phyloP scores from a whole-genome alignment of 2,797 vertebrate species.

The Enteromius paludinosus region DNA sequence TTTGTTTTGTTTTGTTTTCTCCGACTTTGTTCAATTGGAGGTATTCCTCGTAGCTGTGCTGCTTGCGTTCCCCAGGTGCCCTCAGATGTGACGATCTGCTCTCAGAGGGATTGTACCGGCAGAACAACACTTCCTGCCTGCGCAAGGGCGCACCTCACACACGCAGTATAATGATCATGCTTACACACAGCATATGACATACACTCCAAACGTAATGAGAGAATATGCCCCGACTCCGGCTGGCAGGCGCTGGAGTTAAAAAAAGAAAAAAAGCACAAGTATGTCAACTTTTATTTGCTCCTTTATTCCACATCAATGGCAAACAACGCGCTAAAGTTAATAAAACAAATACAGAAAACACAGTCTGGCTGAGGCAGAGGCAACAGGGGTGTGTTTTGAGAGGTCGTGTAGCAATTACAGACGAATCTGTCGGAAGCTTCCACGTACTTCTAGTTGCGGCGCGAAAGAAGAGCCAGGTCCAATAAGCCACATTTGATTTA shows the following conservation, averaged over 20 bases:
- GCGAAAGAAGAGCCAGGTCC: conserved; percentile 73
- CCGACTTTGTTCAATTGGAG: conserved; percentile 80
- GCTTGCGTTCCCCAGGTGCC: conserved; percentile 79
- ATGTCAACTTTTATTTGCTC: conserved; percentile 82
- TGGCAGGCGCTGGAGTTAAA: conserved; percentile 61
- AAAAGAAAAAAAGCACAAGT: conserved; percentile 75
- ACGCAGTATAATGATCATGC: conserved; percentile 78
- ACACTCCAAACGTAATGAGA: conserved; percentile 80
- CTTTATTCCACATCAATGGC: conserved; percentile 83
- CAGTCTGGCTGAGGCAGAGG: conserved; percentile 62
- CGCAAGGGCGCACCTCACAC: conserved; percentile 67
- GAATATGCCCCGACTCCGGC: conserved; percentile 79
- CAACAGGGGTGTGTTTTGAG: conserved; percentile 73
- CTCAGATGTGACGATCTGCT: conserved; percentile 79
- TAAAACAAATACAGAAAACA: conserved; percentile 76
- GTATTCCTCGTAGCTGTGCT: conserved; percentile 77
- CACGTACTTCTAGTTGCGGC: conserved; percentile 52
- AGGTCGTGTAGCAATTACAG: conserved; percentile 81
- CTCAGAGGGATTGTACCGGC: conserved; percentile 83
- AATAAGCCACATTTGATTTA: conserved; percentile 80
- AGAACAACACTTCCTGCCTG: conserved; percentile 79
- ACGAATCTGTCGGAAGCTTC: conserved; percentile 76
- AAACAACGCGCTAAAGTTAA: conserved; percentile 72
- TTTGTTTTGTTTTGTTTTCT: conserved; percentile 65
- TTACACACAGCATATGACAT: conserved; percentile 72